Conservation (phyloP, 1,140 invertebrate genomes). For the Heliconius melpomene region DNA sequence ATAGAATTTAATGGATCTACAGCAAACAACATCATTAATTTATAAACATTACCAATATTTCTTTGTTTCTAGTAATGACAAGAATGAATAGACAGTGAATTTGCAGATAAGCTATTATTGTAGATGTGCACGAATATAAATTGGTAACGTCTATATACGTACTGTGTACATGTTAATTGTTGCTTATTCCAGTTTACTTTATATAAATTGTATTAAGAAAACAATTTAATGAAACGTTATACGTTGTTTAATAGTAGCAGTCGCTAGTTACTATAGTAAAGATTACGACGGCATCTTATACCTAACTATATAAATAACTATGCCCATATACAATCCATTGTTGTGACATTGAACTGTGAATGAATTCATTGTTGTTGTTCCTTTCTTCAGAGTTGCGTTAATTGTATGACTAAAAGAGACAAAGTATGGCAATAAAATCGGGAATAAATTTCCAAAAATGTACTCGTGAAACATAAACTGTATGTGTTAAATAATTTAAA, state of each 20-base stretch:
- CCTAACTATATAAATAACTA: conserved; percentile 30
- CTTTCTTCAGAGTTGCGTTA: conserved; percentile 43
- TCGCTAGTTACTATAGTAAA: background rate
- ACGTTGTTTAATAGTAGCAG: conserved; percentile 1
- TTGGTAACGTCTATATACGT: background rate
- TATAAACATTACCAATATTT: background rate
- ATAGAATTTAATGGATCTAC: background rate
- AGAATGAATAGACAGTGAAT: conserved; percentile 34
- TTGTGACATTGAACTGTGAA: conserved; percentile 70
- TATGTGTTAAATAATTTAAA: background rate
- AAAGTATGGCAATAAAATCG: conserved; percentile 8
- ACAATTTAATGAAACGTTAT: conserved; percentile 17
- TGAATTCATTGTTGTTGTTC: conserved; percentile 61
- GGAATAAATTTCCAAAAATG: background rate
- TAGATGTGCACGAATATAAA: background rate
- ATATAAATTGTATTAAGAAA: background rate
- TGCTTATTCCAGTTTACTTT: background rate
- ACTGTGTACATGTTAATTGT: background rate
- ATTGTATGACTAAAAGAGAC: conserved; percentile 45
- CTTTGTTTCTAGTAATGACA: background rate
- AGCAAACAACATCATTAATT: background rate
- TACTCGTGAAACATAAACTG: background rate
- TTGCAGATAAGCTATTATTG: conserved; percentile 31
- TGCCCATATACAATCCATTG: conserved; percentile 52
- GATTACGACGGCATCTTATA: conserved; percentile 11